Conservation (phyloP, 2,113 vertebrate genomes). For the Oostethus manadensis region DNA sequence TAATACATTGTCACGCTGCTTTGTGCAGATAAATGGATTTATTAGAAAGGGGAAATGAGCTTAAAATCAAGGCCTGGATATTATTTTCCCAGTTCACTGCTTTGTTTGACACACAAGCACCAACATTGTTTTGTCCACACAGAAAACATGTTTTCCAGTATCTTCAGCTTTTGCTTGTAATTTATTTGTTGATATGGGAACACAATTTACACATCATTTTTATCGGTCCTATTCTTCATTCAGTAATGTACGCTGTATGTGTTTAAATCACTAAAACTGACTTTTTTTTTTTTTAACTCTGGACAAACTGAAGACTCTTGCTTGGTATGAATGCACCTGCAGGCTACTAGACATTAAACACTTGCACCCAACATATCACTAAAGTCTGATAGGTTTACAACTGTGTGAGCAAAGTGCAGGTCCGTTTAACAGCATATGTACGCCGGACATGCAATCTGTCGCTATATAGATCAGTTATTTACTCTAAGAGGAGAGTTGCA, state of each 20-base stretch:
- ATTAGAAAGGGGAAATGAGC: background rate
- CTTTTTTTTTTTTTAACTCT: no score
- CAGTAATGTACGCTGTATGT: no score
- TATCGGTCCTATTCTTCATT: no score
- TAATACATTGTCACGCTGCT: constrained; percentile 1
- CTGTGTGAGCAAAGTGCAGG: constrained; percentile 5
- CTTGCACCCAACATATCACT: background rate
- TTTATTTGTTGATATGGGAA: no score
- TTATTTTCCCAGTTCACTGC: background rate
- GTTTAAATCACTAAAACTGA: no score
- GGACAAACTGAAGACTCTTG: no score
- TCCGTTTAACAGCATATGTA: background rate
- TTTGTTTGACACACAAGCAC: background rate
- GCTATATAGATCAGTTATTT: background rate
- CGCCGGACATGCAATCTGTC: background rate
- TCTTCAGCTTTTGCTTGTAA: no score
- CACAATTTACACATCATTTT: no score
- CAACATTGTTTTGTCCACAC: background rate
- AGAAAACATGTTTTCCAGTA: background rate
- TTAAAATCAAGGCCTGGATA: background rate
- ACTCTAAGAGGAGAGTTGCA: background rate
- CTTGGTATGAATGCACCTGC: background rate
- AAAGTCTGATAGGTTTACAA: constrained; percentile 1
- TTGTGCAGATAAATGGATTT: background rate
- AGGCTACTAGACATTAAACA: background rate